phyloP scores from a whole-genome alignment of 1,140 invertebrate genomes.

The Hycleus phaleratus region DNA sequence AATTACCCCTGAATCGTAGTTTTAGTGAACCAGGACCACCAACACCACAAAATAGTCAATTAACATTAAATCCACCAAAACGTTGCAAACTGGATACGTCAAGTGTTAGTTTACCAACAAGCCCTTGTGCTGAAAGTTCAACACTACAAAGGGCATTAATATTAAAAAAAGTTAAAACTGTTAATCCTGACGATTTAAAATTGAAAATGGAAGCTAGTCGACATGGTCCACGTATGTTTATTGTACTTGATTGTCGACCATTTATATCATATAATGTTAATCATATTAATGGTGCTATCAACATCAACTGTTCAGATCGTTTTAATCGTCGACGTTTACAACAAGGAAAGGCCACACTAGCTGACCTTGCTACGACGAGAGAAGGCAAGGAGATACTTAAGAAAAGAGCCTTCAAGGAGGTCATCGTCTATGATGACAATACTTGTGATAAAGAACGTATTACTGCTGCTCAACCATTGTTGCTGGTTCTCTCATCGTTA shows the following conservation, averaged over 20 bases:
- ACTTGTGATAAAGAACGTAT: conserved; percentile 54
- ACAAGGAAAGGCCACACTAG: conserved; percentile 56
- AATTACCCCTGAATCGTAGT: conserved; percentile 51
- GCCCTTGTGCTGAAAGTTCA: conserved; percentile 49
- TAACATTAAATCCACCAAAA: conserved; percentile 40
- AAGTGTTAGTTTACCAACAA: conserved; percentile 48
- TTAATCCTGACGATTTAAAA: conserved; percentile 37
- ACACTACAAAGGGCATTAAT: conserved; percentile 47
- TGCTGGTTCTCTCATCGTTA: conserved; percentile 58
- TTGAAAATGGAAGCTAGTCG: conserved; percentile 33
- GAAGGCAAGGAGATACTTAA: conserved; percentile 58
- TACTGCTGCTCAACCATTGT: conserved; percentile 52
- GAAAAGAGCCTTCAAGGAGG: conserved; percentile 49
- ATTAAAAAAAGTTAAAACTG: conserved; percentile 36
- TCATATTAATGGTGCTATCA: conserved; percentile 65
- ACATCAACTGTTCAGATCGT: conserved; percentile 67
- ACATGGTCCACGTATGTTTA: conserved; percentile 35
- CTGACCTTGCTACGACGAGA: conserved; percentile 56
- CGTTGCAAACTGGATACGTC: conserved; percentile 49
- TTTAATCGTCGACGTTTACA: conserved; percentile 63
- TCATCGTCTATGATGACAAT: conserved; percentile 64
- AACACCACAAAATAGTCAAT: conserved; percentile 13
- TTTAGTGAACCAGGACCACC: conserved; percentile 53
- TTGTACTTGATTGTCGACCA: conserved; percentile 63
- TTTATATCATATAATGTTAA: conserved; percentile 65